phyloP scores from a whole-genome alignment of 1,140 invertebrate genomes.

The Drosophila cardini region DNA sequence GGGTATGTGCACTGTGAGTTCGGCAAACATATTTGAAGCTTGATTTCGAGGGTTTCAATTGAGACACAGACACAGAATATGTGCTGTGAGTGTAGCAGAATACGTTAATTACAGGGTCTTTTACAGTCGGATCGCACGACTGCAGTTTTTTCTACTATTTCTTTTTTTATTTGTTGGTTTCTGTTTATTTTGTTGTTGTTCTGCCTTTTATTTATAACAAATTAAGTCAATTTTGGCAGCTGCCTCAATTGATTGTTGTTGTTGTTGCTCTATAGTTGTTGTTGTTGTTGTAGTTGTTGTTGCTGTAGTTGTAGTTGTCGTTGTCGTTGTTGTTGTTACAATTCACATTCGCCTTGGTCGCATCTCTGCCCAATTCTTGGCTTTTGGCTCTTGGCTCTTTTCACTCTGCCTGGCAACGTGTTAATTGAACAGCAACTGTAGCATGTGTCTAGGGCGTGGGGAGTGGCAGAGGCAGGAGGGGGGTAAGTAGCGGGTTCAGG shows the following conservation, averaged over 20 bases:
- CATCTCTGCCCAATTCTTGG: conserved; percentile 17
- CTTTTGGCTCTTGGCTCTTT: conserved; percentile 30
- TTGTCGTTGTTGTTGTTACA: conserved; percentile 64
- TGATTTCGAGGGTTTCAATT: neutral
- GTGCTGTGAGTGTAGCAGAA: no score
- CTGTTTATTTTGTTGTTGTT: conserved; percentile 23
- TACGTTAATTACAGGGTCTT: no score
- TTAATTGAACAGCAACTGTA: conserved; percentile 74
- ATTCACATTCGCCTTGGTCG: conserved; percentile 46
- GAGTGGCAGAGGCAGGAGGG: neutral
- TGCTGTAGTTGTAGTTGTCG: conserved; percentile 38
- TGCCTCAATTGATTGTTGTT: conserved; percentile 26
- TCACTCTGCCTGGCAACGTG: conserved; percentile 34
- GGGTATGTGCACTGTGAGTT: neutral
- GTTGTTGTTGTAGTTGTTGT: conserved; percentile 47
- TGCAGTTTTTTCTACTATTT: neutral
- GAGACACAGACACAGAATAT: no score
- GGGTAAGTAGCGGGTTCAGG: neutral
- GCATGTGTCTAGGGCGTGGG: conserved; percentile 30
- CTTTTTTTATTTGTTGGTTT: neutral
- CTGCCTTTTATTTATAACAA: conserved; percentile 48
- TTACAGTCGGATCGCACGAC: no score
- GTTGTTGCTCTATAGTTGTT: conserved; percentile 20
- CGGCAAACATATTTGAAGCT: no score
- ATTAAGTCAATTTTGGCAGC: conserved; percentile 73